phyloP scores from a whole-genome alignment of 1,140 invertebrate species.

The Drosophila simulans region DNA sequence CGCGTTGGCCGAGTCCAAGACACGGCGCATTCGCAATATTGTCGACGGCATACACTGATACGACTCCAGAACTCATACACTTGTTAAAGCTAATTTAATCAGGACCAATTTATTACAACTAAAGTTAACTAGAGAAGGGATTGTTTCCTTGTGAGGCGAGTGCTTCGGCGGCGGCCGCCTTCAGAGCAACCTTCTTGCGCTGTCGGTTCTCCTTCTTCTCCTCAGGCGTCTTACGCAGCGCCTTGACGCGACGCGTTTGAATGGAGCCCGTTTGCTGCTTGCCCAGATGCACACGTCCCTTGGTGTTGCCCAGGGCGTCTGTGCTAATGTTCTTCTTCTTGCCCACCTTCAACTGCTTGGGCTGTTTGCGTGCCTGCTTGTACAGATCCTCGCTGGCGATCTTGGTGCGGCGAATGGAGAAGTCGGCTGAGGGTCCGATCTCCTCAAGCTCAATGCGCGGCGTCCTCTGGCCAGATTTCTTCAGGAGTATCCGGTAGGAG shows the following conservation, averaged over 20 bases:
- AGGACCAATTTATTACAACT: slow-evolving; percentile 79
- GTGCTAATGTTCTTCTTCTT: slow-evolving; percentile 96
- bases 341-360: slow-evolving; percentile 92
- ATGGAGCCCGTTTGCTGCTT: slow-evolving; percentile 94
- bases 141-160: slow-evolving; percentile 36
- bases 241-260: slow-evolving; percentile 98
- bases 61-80: slow-evolving; percentile 38
- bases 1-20: slow-evolving; percentile 74
- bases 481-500: slow-evolving; percentile 95
- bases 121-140: slow-evolving; percentile 56
- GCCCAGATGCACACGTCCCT: slow-evolving; percentile 96
- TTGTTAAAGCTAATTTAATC: slow-evolving; percentile 61
- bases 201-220: slow-evolving; percentile 88
- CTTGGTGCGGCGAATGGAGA: slow-evolving; percentile 93
- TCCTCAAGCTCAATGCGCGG: slow-evolving; percentile 97
- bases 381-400: slow-evolving; percentile 96
- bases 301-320: slow-evolving; percentile 94
- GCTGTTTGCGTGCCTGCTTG: slow-evolving; percentile 93
- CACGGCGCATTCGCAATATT: slow-evolving; percentile 74
- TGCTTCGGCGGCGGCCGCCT: slow-evolving; percentile 67
- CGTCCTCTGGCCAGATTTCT: slow-evolving; percentile 95
- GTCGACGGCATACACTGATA: slow-evolving; percentile 72
- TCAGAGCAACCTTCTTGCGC: slow-evolving; percentile 85
- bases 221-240: slow-evolving; percentile 90
- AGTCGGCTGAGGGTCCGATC: slow-evolving; percentile 92